Conservation (phyloP, 2,113 vertebrate genomes). For the Calidris pugnax region DNA sequence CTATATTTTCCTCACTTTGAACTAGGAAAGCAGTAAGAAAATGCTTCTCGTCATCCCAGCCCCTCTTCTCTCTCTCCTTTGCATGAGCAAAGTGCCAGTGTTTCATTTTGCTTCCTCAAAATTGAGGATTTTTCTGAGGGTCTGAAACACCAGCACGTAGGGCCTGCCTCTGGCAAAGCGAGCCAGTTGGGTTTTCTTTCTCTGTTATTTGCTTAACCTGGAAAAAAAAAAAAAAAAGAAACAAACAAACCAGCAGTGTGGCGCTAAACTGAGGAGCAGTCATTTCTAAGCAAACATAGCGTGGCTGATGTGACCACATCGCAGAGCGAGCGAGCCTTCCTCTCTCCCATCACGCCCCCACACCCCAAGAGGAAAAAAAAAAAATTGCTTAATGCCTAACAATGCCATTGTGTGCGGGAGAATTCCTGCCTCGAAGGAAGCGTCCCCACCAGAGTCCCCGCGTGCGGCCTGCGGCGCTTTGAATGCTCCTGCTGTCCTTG, state of each 20-base stretch:
- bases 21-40: background rate
- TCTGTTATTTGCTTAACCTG: constrained; percentile 1
- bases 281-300: background rate
- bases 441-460: background rate
- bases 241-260: background rate
- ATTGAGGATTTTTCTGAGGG: background rate
- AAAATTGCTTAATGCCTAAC: constrained; percentile 14
- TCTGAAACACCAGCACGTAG: background rate
- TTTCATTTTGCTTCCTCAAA: background rate
- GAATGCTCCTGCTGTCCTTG: constrained; percentile 25
- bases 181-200: background rate
- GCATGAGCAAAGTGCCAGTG: background rate
- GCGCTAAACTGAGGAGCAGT: background rate
- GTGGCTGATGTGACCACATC: background rate
- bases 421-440: constrained; percentile 62
- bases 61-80: background rate
- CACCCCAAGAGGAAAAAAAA: background rate
- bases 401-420: constrained; percentile 47
- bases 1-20: background rate
- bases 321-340: background rate
- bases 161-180: background rate
- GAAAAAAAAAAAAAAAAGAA: background rate
- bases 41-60: background rate
- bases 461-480: background rate
- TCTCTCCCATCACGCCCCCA: background rate